Evolutionary conservation across 2,113 vertebrate species (phyloP).

Genomic region (Cochlearius cochlearius): DNA sequence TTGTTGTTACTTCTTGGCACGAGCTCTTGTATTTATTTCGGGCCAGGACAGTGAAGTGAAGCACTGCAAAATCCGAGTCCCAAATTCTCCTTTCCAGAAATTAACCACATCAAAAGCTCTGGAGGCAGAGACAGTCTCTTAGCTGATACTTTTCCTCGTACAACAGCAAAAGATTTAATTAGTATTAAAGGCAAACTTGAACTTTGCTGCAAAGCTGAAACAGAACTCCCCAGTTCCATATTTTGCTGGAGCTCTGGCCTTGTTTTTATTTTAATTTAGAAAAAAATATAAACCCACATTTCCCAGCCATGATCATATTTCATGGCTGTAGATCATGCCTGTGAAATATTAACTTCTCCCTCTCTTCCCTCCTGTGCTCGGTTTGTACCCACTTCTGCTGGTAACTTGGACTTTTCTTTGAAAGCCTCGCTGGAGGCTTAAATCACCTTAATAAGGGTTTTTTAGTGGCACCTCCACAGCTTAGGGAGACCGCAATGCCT

Average conservation of each 20-base stretch:
- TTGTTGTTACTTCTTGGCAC: conserved; percentile 16
- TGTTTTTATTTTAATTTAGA: conserved; percentile 29
- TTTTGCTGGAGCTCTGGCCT: neutral
- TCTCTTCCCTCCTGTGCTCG: neutral
- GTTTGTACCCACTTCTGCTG: neutral
- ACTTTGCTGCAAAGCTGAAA: neutral
- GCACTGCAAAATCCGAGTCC: conserved; percentile 9
- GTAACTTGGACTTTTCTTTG: neutral
- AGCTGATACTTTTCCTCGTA: conserved; percentile 5
- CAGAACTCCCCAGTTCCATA: neutral
- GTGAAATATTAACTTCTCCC: neutral
- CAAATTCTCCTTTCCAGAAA: conserved; percentile 36
- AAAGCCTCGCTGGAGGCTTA: neutral
- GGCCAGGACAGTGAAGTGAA: conserved; percentile 23
- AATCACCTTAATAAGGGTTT: neutral
- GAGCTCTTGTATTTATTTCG: neutral
- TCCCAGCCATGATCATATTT: conserved; percentile 17
- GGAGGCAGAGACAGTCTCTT: conserved; percentile 30
- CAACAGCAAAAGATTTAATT: conserved; percentile 41
- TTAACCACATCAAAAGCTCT: conserved; percentile 54
- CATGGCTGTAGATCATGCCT: neutral
- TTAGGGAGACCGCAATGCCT: neutral
- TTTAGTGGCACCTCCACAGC: neutral
- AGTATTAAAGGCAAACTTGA: neutral
- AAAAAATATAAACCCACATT: neutral